Base-by-base conservation (phyloP, 2,797 vertebrate genomes). In the Sebastes taczanowskii region DNA sequence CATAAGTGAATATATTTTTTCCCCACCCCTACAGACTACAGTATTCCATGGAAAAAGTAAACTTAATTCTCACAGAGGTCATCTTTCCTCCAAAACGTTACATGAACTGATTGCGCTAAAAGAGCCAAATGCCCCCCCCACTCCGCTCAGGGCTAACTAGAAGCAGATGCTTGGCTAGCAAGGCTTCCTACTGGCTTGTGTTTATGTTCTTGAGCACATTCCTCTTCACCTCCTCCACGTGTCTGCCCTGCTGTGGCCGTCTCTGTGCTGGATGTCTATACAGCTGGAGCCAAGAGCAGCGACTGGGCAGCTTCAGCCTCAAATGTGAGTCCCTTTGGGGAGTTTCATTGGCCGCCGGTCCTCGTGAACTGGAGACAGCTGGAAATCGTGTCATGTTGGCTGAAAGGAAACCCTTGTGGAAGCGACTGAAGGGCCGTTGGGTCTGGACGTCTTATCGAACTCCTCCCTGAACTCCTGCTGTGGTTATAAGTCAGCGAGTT, bases 131-230 rank as follows among this genome's bases (percentile, higher is more conserved):
- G 2, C 85, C 87, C 78, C 38, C 9, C 32, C 32, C 5, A 22
- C 11, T 13, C 82, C 35, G 53, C 78, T 76, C 59, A 30, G 16
- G 71, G 71, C 77, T 92, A 93, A 94, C 81, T 89, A 6, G 74
- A 81, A 91, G 79, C 93, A 94, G 92, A 94, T 94, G 92, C 85
- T 83, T 77, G 90, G 90, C 87, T 2, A 63, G 71, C 29, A 49
- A 75, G 61, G 74, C 86, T 90, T 90, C 89, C 90, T 88, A 81
- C 86, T 52, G 90, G 82, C 86, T 80, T 49, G 74, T 91, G 87
- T 93, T 93, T 93, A 83, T 91, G 86, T 94, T 93, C 87, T 81
- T 42, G 74, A 85, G 87, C 91, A 82, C 92, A 94, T 94, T 94
- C 93, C 91, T 92, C 55, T 78, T 73, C 85, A 88, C 90, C 88